phyloP scores from a whole-genome alignment of 2,113 vertebrate genomes.

The Arvicanthis niloticus region DNA sequence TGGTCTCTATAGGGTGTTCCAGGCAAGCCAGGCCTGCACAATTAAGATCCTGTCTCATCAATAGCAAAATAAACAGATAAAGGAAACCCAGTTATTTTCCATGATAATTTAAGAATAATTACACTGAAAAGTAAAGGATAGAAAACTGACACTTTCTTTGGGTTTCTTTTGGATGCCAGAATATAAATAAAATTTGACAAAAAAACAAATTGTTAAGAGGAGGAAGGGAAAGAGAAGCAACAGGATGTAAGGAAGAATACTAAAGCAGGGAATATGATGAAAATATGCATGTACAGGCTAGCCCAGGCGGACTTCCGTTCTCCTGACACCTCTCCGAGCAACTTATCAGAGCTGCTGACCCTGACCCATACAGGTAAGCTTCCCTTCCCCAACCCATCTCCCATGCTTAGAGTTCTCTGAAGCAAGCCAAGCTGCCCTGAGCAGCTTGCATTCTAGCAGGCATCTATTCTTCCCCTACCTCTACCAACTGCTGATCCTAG shows the following conservation, averaged over 20 bases:
- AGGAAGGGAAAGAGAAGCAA: neutral
- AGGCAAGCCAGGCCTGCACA: neutral
- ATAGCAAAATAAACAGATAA: neutral
- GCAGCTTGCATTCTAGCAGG: no score
- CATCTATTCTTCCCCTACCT: no score
- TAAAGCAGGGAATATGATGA: neutral
- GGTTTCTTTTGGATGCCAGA: constrained; percentile 14
- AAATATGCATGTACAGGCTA: neutral
- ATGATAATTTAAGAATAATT: constrained; percentile 49
- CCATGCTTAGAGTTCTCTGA: no score
- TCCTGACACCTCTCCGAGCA: no score
- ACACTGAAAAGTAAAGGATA: constrained; percentile 16
- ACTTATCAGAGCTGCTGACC: no score
- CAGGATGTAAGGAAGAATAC: neutral
- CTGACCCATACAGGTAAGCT: no score
- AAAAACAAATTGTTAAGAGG: neutral
- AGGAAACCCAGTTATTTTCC: constrained; percentile 14
- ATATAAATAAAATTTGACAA: constrained; percentile 22
- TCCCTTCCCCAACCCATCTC: no score
- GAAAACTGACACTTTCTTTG: neutral
- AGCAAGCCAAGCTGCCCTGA: no score
- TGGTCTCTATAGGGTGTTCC: neutral
- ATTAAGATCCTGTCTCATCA: neutral
- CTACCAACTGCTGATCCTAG: no score
- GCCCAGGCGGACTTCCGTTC: no score